These are phyloP conservation scores for Hippocampus kuda DNA, from an alignment of 2,797 vertebrate genomes.

Conservation along the genomic window DNA sequence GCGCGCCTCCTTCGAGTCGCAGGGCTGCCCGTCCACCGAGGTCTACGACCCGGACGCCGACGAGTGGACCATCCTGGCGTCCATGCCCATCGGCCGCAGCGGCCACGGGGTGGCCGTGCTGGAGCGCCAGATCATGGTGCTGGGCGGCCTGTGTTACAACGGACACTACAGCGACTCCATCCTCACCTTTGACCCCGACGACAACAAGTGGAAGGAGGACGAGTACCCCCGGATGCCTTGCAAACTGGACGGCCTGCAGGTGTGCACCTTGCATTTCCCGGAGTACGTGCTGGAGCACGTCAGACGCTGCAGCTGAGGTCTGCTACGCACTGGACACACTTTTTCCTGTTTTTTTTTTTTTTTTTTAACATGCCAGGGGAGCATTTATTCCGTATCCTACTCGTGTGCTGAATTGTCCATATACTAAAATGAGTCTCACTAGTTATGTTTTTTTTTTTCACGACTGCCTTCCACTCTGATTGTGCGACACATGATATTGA, in stretches of 20 bases:
- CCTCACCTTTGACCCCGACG: slow-evolving; percentile 95
- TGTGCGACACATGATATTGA: too few relatives aligned
- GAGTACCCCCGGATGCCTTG: slow-evolving; percentile 99
- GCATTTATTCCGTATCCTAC: slow-evolving; percentile 7
- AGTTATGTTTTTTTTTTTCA: too few relatives aligned
- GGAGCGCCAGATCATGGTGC: slow-evolving; percentile 98
- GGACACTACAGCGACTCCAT: slow-evolving; percentile 99
- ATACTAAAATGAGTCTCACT: not conserved
- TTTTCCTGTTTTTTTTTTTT: slow-evolving; percentile 16
- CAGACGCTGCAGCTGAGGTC: slow-evolving; percentile 86
- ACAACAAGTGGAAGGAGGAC: slow-evolving; percentile 99
- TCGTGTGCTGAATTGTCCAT: not conserved
- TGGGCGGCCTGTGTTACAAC: slow-evolving; percentile 96
- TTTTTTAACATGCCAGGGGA: not conserved
- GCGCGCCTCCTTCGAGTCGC: slow-evolving; percentile 95
- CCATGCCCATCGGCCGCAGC: slow-evolving; percentile 96
- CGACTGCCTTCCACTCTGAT: too few relatives aligned
- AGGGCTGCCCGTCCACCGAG: slow-evolving; percentile 98
- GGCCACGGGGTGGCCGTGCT: slow-evolving; percentile 94
- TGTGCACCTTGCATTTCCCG: slow-evolving; percentile 96
- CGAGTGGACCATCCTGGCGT: slow-evolving; percentile 97
- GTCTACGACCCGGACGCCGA: slow-evolving; percentile 92
- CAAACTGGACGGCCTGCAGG: slow-evolving; percentile 98
- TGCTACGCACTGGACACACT: slow-evolving; percentile 24
- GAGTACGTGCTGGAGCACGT: slow-evolving; percentile 96